phyloP scores from a whole-genome alignment of 2,113 vertebrate genomes.

The Mobula hypostoma region DNA sequence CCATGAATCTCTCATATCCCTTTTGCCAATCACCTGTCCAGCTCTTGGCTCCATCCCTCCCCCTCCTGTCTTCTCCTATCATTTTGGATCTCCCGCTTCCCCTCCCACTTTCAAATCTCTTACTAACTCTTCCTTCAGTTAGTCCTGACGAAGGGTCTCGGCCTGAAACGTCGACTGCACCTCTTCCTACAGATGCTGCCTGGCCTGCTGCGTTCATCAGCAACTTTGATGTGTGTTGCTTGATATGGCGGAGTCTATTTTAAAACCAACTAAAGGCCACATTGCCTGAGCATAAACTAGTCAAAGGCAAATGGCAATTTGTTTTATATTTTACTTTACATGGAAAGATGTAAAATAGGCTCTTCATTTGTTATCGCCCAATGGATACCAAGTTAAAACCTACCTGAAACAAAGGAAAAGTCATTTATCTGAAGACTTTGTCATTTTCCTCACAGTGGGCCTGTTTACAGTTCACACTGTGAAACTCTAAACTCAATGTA shows the following conservation, averaged over 20 bases:
- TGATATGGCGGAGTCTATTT: background rate
- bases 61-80: too few relatives aligned
- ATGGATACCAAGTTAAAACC: background rate
- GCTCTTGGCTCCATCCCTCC: too few relatives aligned
- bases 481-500: too few relatives aligned
- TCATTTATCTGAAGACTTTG: background rate
- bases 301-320: background rate
- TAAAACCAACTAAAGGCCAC: background rate
- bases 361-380: background rate
- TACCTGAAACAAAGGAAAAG: background rate
- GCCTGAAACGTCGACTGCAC: too few relatives aligned
- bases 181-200: too few relatives aligned
- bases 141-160: too few relatives aligned
- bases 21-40: too few relatives aligned
- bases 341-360: background rate
- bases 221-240: background rate
- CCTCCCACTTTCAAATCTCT: too few relatives aligned
- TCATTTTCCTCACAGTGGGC: background rate
- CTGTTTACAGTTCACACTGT: background rate
- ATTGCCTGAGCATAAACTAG: background rate
- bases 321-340: background rate
- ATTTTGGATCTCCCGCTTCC: too few relatives aligned
- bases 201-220: too few relatives aligned
- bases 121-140: too few relatives aligned
- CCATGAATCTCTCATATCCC: too few relatives aligned